Percentiles rank a stretch among this genome's conserved stretches.
Conservation (phyloP, 1,140 invertebrate species). For the Brachystomella parvula region DNA sequence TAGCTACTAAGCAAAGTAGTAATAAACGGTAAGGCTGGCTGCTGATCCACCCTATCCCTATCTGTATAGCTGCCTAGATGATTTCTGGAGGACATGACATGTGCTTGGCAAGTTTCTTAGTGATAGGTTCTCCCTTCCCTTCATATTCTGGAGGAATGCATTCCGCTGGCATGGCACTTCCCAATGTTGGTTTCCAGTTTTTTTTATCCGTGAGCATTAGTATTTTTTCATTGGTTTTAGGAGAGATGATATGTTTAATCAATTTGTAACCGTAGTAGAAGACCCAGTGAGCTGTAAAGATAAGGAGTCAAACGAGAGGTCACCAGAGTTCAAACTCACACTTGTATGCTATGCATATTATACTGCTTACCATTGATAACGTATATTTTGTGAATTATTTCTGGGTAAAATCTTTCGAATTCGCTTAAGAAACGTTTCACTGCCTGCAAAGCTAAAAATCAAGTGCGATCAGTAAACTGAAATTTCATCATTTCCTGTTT, state of each 20-base stretch:
- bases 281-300: neutral
- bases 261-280: slow-evolving; percentile 6
- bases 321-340: neutral
- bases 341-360: neutral
- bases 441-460: neutral
- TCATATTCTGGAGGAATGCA: neutral
- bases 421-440: neutral
- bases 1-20: too few relatives aligned
- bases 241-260: neutral
- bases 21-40: too few relatives aligned
- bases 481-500: neutral
- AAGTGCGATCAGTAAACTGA: neutral
- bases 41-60: too few relatives aligned
- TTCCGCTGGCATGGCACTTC: neutral
- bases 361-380: neutral
- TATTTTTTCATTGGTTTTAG: neutral
- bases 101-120: neutral
- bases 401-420: slow-evolving; percentile 7
- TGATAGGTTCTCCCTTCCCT: neutral
- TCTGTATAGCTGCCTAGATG: too few relatives aligned
- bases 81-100: neutral
- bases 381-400: neutral
- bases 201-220: neutral
- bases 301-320: neutral
- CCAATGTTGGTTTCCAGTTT: neutral